A percentile compares a stretch with the other conserved stretches of the same genome.
Evolutionary conservation across 1,140 invertebrate species (phyloP).

Genomic region (Ceratoteleas bidentatus): DNA sequence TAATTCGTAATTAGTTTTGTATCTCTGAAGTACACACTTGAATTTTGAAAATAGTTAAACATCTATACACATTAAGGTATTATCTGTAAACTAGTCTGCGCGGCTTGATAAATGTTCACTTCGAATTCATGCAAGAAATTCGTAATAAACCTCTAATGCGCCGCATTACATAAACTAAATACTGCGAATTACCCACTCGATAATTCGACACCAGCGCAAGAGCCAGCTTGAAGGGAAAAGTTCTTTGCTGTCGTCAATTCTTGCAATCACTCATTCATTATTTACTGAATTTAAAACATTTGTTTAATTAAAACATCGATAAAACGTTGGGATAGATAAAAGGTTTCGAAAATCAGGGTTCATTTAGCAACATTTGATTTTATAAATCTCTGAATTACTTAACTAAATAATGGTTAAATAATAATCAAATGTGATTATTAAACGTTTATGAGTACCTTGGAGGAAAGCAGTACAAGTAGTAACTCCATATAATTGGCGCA

Average conservation of each 20-base stretch:
- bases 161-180: slow-evolving; percentile 2
- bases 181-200: neutral
- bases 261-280: neutral
- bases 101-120: no score
- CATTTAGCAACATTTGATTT: no score
- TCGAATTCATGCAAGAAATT: no score
- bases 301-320: neutral
- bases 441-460: slow-evolving; percentile 7
- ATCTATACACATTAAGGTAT: no score
- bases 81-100: no score
- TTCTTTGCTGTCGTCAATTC: neutral
- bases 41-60: no score
- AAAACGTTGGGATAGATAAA: no score
- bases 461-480: slow-evolving; percentile 4
- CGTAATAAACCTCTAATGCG: neutral
- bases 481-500: slow-evolving; percentile 27
- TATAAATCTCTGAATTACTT: no score
- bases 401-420: no score
- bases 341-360: no score
- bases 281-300: neutral
- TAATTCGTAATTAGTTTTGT: no score
- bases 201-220: neutral
- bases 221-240: neutral
- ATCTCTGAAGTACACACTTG: no score
- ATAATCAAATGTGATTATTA: slow-evolving; percentile 29